These are phyloP conservation scores for Podarcis raffonei DNA, from an alignment of 2,113 vertebrate genomes.

Conservation along the genomic window DNA sequence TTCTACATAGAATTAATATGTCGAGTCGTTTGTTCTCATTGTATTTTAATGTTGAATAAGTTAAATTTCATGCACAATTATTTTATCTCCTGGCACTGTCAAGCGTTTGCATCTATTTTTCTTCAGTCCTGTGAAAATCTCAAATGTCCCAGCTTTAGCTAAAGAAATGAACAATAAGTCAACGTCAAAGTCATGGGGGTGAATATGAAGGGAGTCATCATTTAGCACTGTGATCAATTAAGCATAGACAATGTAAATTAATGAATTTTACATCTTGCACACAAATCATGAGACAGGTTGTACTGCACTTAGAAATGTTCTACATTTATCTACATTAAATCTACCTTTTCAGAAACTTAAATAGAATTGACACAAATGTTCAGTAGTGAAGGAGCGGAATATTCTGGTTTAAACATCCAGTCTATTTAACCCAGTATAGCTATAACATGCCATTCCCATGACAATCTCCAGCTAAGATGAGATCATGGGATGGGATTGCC, in stretches of 20 bases:
- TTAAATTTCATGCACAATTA: slow-evolving; percentile 9
- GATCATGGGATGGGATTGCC: neutral
- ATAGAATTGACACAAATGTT: neutral
- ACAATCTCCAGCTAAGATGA: neutral
- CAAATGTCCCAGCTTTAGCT: slow-evolving; percentile 6
- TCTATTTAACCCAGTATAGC: neutral
- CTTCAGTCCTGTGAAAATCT: slow-evolving; percentile 36
- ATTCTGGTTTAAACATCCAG: neutral
- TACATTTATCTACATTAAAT: neutral
- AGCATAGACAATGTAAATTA: slow-evolving; percentile 20
- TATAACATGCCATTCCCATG: neutral
- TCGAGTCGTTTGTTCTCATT: neutral
- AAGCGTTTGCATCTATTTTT: slow-evolving; percentile 18
- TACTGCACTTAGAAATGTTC: neutral
- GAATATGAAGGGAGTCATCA: slow-evolving; percentile 30
- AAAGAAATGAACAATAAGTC: slow-evolving; percentile 22
- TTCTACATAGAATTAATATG: neutral
- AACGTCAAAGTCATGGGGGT: slow-evolving; percentile 3
- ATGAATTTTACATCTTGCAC: slow-evolving; percentile 21
- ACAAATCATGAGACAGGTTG: neutral
- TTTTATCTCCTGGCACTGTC: slow-evolving; percentile 33
- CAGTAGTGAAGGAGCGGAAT: neutral
- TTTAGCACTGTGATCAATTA: slow-evolving; percentile 20
- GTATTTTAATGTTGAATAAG: slow-evolving; percentile 35
- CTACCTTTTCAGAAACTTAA: neutral